Base-by-base conservation (phyloP, 2,113 vertebrate genomes). In the Labeo rohita region DNA sequence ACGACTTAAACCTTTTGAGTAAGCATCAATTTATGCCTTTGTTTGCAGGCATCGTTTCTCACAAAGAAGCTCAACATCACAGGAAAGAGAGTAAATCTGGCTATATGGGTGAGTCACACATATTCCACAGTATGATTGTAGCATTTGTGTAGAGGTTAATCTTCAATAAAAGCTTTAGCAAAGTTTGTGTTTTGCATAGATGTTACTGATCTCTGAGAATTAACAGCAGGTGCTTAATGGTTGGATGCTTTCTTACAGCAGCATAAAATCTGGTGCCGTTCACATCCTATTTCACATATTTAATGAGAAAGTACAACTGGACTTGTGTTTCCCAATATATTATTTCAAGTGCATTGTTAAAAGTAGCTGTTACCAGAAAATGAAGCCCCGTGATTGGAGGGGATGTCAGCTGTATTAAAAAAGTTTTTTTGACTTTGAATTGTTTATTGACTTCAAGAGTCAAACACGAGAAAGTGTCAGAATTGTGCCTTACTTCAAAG, bases 41-140 rank as follows among this genome's bases (percentile, higher is more conserved):
- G 45, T 89, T 93, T 94, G 56, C 92, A 99, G 98, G 98, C 98
- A 63, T 99, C 98, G 83, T 99, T 99, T 91, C 96, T 99, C 92
- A 99, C 97, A 61, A 99, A 99, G 95, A 99, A 99, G 91, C 95
- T 99, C 87, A 99, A 99, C 92, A 99, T 99, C 93, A 97, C 97
- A 89, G 98, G 98, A 6, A 99, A 98, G 91, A 96, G 98, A 95
- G 97, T 99, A 54, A 99, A 99, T 87, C 95, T 99, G 93, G 98
- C 98, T 88, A 97, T 97, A 91, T 97, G 97, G 96, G 97, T 97
- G 94, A 91, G 88, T 87, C 7, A 6, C 11, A 36, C 6, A 18
- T 1, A 0, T 43, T 39, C 15, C 54, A 43, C 54, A 15, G 10
- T 50, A 7, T 49, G 45, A 36, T 21, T 43, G 8, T 16, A 10